These are phyloP conservation scores for Gastracanthus pulcherrimus DNA, from an alignment of 2,888 invertebrate species.

Conservation along the genomic window DNA sequence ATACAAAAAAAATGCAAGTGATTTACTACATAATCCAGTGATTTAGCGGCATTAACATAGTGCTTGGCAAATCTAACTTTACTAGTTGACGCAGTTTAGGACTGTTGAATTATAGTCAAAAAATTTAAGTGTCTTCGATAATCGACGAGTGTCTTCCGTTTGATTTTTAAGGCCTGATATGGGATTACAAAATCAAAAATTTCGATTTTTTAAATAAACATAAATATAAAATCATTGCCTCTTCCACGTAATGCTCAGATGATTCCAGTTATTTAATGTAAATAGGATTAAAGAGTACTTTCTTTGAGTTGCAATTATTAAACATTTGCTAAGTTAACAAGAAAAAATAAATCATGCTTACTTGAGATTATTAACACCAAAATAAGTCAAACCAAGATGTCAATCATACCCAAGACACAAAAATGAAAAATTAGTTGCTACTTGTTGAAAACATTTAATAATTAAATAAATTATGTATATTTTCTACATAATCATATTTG, in stretches of 20 bases:
- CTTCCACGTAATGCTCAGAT: constrained; percentile 48
- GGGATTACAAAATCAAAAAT: background rate
- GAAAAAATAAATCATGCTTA: constrained; percentile 5
- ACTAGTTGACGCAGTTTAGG: constrained; percentile 8
- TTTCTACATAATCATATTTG: constrained; percentile 39
- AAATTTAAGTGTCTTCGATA: constrained; percentile 25
- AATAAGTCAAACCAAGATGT: background rate
- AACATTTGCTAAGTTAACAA: no score
- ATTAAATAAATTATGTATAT: constrained; percentile 26
- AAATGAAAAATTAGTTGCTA: background rate
- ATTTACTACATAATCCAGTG: constrained; percentile 21
- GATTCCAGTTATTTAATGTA: constrained; percentile 34
- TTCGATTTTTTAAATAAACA: constrained; percentile 15
- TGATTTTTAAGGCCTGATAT: background rate
- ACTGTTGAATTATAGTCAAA: constrained; percentile 2
- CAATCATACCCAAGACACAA: background rate
- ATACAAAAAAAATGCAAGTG: constrained; percentile 7
- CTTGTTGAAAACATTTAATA: background rate
- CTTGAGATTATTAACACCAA: constrained; percentile 5
- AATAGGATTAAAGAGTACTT: constrained; percentile 21
- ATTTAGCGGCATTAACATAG: background rate
- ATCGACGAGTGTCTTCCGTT: constrained; percentile 22
- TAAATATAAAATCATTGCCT: constrained; percentile 21
- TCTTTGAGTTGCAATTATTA: constrained; percentile 20
- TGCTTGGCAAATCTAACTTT: constrained; percentile 26